phyloP scores from a whole-genome alignment of 2,888 invertebrate genomes.

The Dryomyza anilis region DNA sequence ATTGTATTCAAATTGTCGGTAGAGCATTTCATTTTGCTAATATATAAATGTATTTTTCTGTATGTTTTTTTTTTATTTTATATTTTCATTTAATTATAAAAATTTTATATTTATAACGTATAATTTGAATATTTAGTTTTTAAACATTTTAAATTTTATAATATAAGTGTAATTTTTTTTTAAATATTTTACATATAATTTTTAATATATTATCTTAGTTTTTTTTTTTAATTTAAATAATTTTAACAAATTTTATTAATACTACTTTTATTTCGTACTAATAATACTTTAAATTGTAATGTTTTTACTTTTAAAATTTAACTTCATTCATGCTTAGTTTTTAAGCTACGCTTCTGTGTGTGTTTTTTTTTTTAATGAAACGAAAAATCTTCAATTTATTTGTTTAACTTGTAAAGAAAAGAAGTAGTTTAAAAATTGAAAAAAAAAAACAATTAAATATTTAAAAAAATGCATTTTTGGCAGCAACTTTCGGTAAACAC shows the following conservation, averaged over 20 bases:
- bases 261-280: constrained; percentile 16
- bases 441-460: constrained; percentile 6
- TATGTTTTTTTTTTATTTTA: neutral
- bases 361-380: constrained; percentile 17
- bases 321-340: constrained; percentile 22
- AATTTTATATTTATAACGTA: constrained; percentile 26
- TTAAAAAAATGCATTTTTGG: constrained; percentile 46
- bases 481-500: too few relatives aligned
- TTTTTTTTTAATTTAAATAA: neutral
- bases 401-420: constrained; percentile 25
- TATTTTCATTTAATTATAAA: neutral
- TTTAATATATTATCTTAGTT: constrained; percentile 27
- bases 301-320: constrained; percentile 23
- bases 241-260: neutral
- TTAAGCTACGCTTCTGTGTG: too few relatives aligned
- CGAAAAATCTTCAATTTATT: constrained; percentile 22
- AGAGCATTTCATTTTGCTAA: too few relatives aligned
- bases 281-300: constrained; percentile 29
- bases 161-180: constrained; percentile 12
- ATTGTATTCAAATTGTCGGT: constrained; percentile 6
- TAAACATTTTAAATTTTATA: neutral
- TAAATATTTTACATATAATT: constrained; percentile 28
- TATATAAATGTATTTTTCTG: constrained; percentile 16
- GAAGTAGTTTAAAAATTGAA: too few relatives aligned
- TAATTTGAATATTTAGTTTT: too few relatives aligned